Base-by-base conservation (phyloP, 2,797 vertebrate genomes). In the Mus caroli region DNA sequence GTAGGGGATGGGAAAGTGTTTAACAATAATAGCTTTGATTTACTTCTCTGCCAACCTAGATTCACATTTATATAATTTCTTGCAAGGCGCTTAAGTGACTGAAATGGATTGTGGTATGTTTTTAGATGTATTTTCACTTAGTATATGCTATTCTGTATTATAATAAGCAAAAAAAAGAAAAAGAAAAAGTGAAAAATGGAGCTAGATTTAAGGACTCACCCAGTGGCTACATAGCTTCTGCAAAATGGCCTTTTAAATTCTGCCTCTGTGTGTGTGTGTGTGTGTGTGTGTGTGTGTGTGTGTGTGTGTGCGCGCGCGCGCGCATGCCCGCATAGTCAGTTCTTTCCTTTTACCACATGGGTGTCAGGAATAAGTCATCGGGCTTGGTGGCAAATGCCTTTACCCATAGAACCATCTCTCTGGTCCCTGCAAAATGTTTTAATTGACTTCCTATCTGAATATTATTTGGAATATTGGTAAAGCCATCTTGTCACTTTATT, bases 171-270 rank as follows among this genome's bases (percentile, higher is more conserved):
- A 12, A 40, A 69, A 19, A 69, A 67, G 87, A 40, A 69, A 19
- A 69, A 67, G 87, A 10, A 6, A 43, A 17, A 37, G 56, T 40
- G 76, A 90, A 97, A 93, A 95, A 67, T 95, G 76, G 91, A 96
- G 87, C 15, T 89, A 15, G 9, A 93, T 75, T 84, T 93, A 64
- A 31, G 37, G 28, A 82, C 64, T 91, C 11, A 52, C 26, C 43
- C 31, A 77, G 1, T 90, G 62, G 10, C 17, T 62, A 85, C 13
- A 88, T 84, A 19, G 11, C 4, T 60, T 93, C 43, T 93, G 56
- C 62, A 89, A 71, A 95, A 80, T 69, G 13, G 34, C 62, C 67
- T 67, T 85, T 50, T 26, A 67, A 67, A 15, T 52, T 15, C 69
- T 37, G n/a, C 17, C 69, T 69, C 5, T 43, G 26, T 60, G 13